Evolutionary conservation across 2,113 vertebrate genomes (phyloP), one percentile per base, ranked within the genome.

Genomic region (Oreochromis aureus): DNA sequence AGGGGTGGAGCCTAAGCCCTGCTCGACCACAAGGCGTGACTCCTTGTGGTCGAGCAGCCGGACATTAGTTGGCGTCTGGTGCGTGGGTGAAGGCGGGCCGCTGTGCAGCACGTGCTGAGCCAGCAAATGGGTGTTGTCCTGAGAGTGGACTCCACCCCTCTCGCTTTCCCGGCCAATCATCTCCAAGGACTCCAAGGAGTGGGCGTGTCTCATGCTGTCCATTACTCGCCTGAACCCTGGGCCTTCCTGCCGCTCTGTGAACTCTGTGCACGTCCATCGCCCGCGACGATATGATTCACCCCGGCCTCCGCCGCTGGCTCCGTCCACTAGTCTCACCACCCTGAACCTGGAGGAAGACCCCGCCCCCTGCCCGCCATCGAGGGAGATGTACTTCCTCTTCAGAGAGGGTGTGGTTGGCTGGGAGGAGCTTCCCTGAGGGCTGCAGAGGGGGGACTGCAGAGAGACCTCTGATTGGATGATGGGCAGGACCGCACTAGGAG

Each of bases 241-340:
- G 80, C 96, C 97, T 27, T 93, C 90, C 51, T 96, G 96, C 5
- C 94, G 86, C 86, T 98, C 97, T 59, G 95, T 93, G 46, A 97
- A 94, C 79, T 98, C 98, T 10, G 94, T 93, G 86, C 98, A 98
- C 0, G 94, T 97, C 98, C 98, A 98, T 22, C 98, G 97, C 3
- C 98, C 98, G 0, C 97, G 96, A 10, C 89, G 93, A 91, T 97
- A 97, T 0, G 97, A 96, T 61, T 97, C 95, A 0, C 96, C 95
- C 6, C 93, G 89, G 6, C 96, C 97, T 1, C 96, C 95, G 16
- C 63, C 2, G 10, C 78, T 1, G 2, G 53, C 16, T 22, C 90
- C 79, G 1, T 87, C 85, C n/a, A 95, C 96, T 93, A 98, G 92
- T 19, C 97, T 96, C 41, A 98, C 97, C 85, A 98, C 96, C 10